phyloP scores from a whole-genome alignment of 2,113 vertebrate genomes.

The Rhynchomys soricoides region DNA sequence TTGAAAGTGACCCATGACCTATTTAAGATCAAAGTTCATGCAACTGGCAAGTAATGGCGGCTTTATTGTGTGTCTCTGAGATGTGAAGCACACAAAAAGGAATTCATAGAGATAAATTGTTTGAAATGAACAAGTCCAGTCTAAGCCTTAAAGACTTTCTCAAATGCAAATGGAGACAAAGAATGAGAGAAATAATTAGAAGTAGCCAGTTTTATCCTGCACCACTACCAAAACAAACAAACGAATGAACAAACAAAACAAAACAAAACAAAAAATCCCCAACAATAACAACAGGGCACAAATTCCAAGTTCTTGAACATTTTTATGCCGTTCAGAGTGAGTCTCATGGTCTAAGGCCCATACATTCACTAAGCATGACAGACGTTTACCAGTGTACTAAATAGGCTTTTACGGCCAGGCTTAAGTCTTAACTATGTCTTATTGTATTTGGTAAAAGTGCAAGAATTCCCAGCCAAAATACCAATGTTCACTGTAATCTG shows the following conservation, averaged over 20 bases:
- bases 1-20: constrained; percentile 78
- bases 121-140: constrained; percentile 78
- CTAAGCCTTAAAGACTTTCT: constrained; percentile 69
- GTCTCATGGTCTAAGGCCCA: constrained; percentile 41
- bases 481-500: neutral
- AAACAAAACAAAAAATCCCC: too few relatives aligned
- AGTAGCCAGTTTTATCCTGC: constrained; percentile 67
- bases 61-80: constrained; percentile 80
- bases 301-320: constrained; percentile 68
- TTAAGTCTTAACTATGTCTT: constrained; percentile 36
- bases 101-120: constrained; percentile 84
- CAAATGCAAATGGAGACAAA: constrained; percentile 75
- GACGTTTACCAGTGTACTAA: constrained; percentile 49
- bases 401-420: constrained; percentile 21
- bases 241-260: neutral
- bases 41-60: constrained; percentile 83
- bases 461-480: neutral
- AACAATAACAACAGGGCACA: constrained; percentile 45
- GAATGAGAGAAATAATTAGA: constrained; percentile 80
- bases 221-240: neutral
- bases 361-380: constrained; percentile 48
- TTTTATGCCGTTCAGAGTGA: constrained; percentile 67
- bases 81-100: constrained; percentile 83
- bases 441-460: neutral
- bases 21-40: constrained; percentile 86